These are phyloP conservation scores for Hirtodrosophila histrioides DNA, from an alignment of 2,888 invertebrate genomes.

Conservation along the genomic window DNA sequence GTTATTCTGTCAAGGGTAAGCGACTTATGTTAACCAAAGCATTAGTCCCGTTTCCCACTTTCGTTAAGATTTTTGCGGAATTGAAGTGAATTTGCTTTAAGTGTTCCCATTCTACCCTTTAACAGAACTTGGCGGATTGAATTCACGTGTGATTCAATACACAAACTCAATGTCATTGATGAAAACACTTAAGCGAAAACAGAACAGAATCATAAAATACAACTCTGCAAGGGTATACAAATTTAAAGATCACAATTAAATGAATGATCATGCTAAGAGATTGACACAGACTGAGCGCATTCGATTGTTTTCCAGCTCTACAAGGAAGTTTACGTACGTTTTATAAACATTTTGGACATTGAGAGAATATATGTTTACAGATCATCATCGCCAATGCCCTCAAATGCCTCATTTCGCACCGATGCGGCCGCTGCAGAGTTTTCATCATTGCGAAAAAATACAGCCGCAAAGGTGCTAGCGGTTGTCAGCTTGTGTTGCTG, in stretches of 20 bases:
- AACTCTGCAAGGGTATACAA: not conserved
- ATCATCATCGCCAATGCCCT: constrained; percentile 98
- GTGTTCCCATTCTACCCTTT: no score
- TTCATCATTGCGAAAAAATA: constrained; percentile 88
- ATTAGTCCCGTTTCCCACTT: no score
- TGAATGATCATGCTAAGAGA: constrained; percentile 1
- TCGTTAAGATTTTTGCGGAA: no score
- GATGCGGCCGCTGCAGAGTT: constrained; percentile 78
- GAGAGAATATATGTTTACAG: constrained; percentile 85
- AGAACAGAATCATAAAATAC: no score
- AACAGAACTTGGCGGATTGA: no score
- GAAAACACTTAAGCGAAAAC: no score
- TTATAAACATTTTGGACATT: constrained; percentile 5
- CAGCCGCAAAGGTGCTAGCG: constrained; percentile 85
- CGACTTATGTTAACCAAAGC: no score
- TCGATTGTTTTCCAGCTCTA: constrained; percentile 29
- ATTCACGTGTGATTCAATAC: no score
- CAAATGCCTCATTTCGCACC: constrained; percentile 96
- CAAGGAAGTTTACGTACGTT: constrained; percentile 30
- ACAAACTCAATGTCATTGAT: no score
- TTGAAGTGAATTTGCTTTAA: no score
- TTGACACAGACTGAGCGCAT: no score
- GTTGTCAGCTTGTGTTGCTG: constrained; percentile 86
- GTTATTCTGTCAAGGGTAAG: no score
- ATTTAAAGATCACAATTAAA: not conserved